Evolutionary conservation across 2,797 vertebrate genomes (phyloP).

Genomic region (Phoxinus dragarum): DNA sequence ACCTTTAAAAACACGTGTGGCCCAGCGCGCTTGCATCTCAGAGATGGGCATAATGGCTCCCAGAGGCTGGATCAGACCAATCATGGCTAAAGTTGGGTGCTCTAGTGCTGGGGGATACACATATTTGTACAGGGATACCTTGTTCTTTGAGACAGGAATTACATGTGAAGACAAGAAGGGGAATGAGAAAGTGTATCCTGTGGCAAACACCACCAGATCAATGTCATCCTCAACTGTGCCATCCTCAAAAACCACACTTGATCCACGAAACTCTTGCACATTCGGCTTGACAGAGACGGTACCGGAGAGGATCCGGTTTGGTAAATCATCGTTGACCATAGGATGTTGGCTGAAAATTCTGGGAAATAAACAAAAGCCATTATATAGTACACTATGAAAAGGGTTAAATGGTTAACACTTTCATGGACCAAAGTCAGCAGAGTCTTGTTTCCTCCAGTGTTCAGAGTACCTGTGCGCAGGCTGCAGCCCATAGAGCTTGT

Average conservation of each 20-base stretch:
- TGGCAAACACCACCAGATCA: constrained; percentile 84
- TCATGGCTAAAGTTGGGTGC: constrained; percentile 76
- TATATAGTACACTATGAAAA: not conserved
- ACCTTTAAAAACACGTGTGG: constrained; percentile 84
- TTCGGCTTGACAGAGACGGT: constrained; percentile 79
- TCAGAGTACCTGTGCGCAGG: constrained; percentile 86
- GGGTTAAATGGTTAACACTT: not conserved
- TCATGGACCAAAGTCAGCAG: not conserved
- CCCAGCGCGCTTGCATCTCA: constrained; percentile 84
- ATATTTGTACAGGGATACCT: constrained; percentile 78
- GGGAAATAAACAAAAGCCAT: constrained; percentile 16
- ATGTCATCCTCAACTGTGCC: constrained; percentile 77
- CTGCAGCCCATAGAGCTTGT: constrained; percentile 80
- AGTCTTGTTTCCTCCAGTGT: not conserved
- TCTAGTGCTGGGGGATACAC: constrained; percentile 78
- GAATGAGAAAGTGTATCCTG: constrained; percentile 83
- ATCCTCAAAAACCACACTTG: constrained; percentile 80
- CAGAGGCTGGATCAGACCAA: constrained; percentile 81
- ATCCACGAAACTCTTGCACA: constrained; percentile 75
- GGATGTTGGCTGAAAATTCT: constrained; percentile 81
- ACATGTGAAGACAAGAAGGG: constrained; percentile 77
- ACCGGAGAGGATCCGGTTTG: constrained; percentile 82
- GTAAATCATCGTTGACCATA: constrained; percentile 80
- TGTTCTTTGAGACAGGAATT: constrained; percentile 72
- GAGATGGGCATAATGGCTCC: constrained; percentile 83